These are phyloP conservation scores for Megalops atlanticus DNA, from an alignment of 2,113 vertebrate species.

Conservation along the genomic window DNA sequence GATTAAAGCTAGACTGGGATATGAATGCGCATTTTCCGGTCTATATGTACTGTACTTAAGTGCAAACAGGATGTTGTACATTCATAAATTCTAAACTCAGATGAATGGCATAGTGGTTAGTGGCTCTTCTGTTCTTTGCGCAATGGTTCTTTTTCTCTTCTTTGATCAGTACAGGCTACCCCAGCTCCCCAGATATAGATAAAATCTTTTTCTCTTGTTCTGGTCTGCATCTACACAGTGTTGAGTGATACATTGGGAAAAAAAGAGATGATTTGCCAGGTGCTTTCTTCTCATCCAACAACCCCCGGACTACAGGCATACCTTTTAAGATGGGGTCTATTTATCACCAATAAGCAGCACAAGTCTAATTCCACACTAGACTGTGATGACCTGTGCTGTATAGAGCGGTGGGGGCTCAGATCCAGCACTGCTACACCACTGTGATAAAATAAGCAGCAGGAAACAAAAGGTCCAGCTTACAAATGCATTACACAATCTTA, in stretches of 20 bases:
- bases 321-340: not conserved
- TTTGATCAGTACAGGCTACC: not conserved
- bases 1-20: not conserved
- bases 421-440: not conserved
- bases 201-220: not conserved
- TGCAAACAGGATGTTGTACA: not conserved
- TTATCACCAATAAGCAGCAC: not conserved
- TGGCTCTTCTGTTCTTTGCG: not conserved
- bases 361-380: not conserved
- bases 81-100: not conserved
- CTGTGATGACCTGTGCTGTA: no score
- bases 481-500: no score
- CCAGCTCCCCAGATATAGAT: not conserved
- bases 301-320: not conserved
- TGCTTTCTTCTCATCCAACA: not conserved
- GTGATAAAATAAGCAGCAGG: not conserved
- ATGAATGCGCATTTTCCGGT: slow-evolving; percentile 7
- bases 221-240: no score
- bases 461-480: not conserved
- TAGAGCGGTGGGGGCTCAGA: no score
- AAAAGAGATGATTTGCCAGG: not conserved
- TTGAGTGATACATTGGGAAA: no score
- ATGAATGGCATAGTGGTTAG: not conserved
- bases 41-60: not conserved
- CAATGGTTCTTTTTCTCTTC: not conserved